Evolutionary conservation across 2,113 vertebrate species (phyloP).

Genomic region (Microtus richardsoni): DNA sequence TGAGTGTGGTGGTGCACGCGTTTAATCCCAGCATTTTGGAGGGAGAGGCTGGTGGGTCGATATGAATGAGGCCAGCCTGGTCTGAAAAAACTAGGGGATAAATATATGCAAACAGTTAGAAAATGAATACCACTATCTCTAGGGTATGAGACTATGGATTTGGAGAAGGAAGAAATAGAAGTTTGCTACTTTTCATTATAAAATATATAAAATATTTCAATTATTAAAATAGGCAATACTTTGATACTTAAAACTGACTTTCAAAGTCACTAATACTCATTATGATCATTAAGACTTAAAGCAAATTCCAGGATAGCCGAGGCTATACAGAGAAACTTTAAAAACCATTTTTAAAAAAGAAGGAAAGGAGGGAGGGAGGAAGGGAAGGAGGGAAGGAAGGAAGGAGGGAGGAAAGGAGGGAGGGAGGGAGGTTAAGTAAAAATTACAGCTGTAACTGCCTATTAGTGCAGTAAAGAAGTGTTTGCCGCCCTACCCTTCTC

Average conservation of each 20-base stretch:
- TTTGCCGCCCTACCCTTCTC: not conserved
- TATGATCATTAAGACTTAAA: not conserved
- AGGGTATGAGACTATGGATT: not conserved
- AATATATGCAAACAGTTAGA: not conserved
- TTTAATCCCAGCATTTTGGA: not conserved
- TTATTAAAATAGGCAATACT: not conserved
- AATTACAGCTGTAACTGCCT: not conserved
- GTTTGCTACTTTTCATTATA: constrained; percentile 25
- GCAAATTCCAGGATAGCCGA: not conserved
- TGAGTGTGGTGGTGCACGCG: not conserved
- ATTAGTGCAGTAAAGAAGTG: not conserved
- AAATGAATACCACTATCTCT: not conserved
- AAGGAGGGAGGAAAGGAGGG: too few relatives aligned
- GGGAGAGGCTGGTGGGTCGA: not conserved
- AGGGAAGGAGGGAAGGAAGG: not conserved
- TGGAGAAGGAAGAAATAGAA: not conserved
- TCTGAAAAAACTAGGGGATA: not conserved
- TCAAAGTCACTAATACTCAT: not conserved
- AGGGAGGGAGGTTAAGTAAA: not conserved
- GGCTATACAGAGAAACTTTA: not conserved
- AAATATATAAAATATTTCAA: not conserved
- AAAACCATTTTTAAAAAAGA: not conserved
- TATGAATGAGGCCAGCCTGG: not conserved
- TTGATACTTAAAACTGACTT: not conserved
- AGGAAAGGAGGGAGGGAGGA: too few relatives aligned